Base-by-base conservation (phyloP, 2,888 invertebrate species). In the Drosophila atripex region DNA sequence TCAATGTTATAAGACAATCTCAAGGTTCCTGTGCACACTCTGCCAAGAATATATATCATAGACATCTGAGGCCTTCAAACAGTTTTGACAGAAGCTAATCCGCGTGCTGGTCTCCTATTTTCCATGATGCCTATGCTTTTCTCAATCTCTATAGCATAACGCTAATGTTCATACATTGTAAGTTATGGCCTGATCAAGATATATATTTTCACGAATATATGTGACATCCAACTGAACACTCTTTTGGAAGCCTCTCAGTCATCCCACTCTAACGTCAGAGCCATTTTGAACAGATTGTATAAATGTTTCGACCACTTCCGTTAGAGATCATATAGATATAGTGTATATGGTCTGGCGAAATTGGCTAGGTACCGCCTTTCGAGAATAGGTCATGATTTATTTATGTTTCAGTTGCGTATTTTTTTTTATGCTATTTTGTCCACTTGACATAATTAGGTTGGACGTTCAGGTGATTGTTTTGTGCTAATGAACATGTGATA, bases 371-470 rank as follows among this genome's bases (percentile, higher is more conserved):
- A 68, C 65, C 65, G 41, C 64, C 51, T 55, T 54, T 59, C 55
- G 43, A 71, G 74, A 86, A 78, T 88, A 80, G 86, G 88, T 86
- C 88, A 86, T 80, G 86, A 80, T 80, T 86, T 86, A 88, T 84
- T 65, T 76, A 55, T 28, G 71, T 70, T 41, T 50, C 60, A 18
- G 16, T 35, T 35, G 66, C 41, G 21, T 39, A 21, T 53, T 32
- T 63, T 53, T 32, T 63, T 51, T 30, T 18, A 25, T 4, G 43
- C 32, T 30, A 51, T 18, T 63, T 50, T 30, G 41, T 50, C 50
- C 53, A 59, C 30, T 77, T 77, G 84, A 86, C 84, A 82, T 71
- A 77, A 74, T 76, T 76, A 55, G 74, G 74, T 72, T 78, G 75
- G 23, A 3, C 52, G 57, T 57, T 83, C 86, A 82, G 86, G 84